Conservation (phyloP, 2,113 vertebrate species). For the Arenaria interpres region DNA sequence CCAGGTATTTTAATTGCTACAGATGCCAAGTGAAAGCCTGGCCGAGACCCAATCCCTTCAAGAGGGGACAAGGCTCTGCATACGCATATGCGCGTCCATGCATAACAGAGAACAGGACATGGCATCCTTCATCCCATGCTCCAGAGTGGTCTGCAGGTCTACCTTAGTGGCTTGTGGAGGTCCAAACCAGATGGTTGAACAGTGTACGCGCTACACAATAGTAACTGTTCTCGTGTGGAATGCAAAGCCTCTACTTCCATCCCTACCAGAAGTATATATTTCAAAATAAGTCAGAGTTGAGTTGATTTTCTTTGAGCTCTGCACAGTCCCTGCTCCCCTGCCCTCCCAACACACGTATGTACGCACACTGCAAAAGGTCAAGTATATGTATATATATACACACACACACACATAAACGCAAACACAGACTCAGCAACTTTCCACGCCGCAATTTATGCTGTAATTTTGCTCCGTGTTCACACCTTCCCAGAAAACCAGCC, state of each 20-base stretch:
- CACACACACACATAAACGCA: background rate
- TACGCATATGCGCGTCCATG: no score
- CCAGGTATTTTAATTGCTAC: background rate
- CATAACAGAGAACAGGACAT: background rate
- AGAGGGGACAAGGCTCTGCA: background rate
- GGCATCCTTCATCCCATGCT: background rate
- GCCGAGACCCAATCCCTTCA: background rate
- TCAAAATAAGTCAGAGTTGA: background rate
- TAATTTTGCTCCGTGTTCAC: background rate
- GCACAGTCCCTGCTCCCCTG: background rate
- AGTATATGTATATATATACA: background rate
- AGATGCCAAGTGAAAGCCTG: background rate
- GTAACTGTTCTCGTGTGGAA: background rate
- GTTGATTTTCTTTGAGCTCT: background rate
- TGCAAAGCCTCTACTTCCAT: background rate
- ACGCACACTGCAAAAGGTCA: background rate
- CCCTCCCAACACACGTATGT: background rate
- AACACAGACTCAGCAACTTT: background rate
- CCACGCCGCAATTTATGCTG: accelerated
- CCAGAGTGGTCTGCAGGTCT: background rate
- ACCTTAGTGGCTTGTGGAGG: background rate
- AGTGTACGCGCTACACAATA: background rate
- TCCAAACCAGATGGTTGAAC: background rate
- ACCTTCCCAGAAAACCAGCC: background rate
- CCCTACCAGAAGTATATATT: background rate